phyloP scores from a whole-genome alignment of 2,797 vertebrate genomes.

The Gymnopithys bicolor region DNA sequence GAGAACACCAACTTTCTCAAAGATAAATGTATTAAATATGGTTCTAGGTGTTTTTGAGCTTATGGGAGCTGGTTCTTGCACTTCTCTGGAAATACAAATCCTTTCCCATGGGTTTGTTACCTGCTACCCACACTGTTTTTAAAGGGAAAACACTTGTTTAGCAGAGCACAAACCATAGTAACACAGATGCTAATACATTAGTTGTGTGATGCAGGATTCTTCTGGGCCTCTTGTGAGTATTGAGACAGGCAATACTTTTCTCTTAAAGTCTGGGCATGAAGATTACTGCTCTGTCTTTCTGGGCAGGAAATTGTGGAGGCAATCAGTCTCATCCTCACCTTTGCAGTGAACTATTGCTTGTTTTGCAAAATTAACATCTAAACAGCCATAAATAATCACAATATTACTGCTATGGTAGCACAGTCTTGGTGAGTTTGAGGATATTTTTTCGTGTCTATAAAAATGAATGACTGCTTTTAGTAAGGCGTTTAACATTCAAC shows the following conservation, averaged over 20 bases:
- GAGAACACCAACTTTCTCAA: background rate
- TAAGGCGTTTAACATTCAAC: constrained; percentile 26
- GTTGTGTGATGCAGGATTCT: background rate
- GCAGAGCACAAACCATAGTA: background rate
- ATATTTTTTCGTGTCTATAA: constrained; percentile 35
- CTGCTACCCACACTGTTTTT: background rate
- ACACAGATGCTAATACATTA: background rate
- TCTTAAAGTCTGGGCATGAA: background rate
- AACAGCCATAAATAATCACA: background rate
- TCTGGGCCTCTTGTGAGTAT: background rate
- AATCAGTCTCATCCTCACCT: background rate
- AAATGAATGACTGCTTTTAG: background rate
- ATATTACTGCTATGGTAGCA: background rate
- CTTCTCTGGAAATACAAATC: background rate
- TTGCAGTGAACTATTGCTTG: background rate
- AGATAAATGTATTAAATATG: background rate
- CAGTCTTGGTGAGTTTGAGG: background rate
- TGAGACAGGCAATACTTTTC: background rate
- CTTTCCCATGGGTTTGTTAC: background rate
- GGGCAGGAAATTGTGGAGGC: background rate
- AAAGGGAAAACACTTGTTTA: background rate
- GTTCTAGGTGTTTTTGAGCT: background rate
- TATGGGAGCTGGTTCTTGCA: background rate
- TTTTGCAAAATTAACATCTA: background rate
- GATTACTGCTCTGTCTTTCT: background rate